Evolutionary conservation across 2,797 vertebrate species (phyloP), one percentile per base, ranked within the genome.

Genomic region (Pteronotus mesoamericanus): DNA sequence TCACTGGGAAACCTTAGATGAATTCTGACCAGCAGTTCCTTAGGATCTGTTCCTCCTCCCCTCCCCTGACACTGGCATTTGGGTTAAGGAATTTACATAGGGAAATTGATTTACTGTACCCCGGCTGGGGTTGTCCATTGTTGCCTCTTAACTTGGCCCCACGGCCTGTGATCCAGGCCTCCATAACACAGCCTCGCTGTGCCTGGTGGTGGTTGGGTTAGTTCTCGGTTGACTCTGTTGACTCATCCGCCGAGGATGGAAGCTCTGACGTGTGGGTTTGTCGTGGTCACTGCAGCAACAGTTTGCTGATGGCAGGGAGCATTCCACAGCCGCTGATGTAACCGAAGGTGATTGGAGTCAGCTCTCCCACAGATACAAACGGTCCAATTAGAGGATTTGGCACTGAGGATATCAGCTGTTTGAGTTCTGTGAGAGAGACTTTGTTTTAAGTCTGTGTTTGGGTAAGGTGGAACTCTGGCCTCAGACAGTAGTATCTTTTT

Each of bases 321-420:
- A 75, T 92, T 94, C 78, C 82, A 32, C 12, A 94, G 92, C 77
- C 69, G 72, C 90, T 82, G 84, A 93, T 92, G 57, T 90, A 42
- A 83, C 24, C 51, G 61, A 14, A 68, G 88, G 16, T 69, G 68
- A 66, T 19, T 9, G 68, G 57, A 74, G 39, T 37, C 59, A 55
- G 16, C 22, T 66, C 12, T 48, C 6, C 11, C 75, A 34, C 37
- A 42, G 55, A 59, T 74, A 74, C 57, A 42, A 16, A 53, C 0
- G 7, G 39, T 34, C 68, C 61, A 46, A 19, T 74, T 7, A 59
- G 83, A 24, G 44, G 61, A 74, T 48, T 74, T 64, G 59, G 14
- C 48, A 21, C 77, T 72, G 14, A 21, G 6, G 77, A 48, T 57
- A 69, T 75, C 51, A 83, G 34, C 61, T 89, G 2, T 55, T 9